Base-by-base conservation (phyloP, 2,113 vertebrate genomes). In the Polyodon spathula region DNA sequence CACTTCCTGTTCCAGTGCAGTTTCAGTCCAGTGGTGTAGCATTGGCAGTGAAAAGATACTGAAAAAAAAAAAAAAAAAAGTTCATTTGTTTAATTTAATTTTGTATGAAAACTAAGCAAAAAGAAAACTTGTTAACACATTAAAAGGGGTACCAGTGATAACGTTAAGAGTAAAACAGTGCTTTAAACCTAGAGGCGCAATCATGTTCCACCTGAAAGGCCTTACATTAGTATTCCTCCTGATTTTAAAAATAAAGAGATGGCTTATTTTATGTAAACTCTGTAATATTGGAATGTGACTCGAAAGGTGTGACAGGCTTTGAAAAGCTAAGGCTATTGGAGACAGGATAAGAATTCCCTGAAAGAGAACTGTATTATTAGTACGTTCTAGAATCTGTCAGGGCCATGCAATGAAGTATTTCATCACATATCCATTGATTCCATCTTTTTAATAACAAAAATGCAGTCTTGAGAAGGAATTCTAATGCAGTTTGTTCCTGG, bases 361-460 rank as follows among this genome's bases (percentile, higher is more conserved):
- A n/a, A n/a, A n/a, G n/a, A 6, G 11, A 17, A 37, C 53, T 55
- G n/a, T 37, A 55, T 55, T 55, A 55, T 55, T 55, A 17, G n/a
- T 55, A 2, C 17, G 17, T 55, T 55, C 53, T 17, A 9, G 6
- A 37, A 55, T 55, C 17, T 55, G 53, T 38, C 51, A 15, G 51
- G 12, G 9, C 17, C 8, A 55, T 17, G 17, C 16, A 55, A 55
- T 55, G n/a, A 55, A 37, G 27, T 55, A 55, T 55, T 55, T 55
- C 6, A 55, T 55, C 53, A 55, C 53, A 17, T 55, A 55, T n/a
- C 37, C 17, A 37, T 55, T 55, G 15, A 55, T 38, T 55, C 17
- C 8, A 55, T 55, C 53, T 55, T 55, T 55, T 55, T 55, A 55
- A 55, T 55, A 17, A 9, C 53, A 17, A 55, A 55, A 55, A 38